Evolutionary conservation across 2,113 vertebrate genomes (phyloP).

Genomic region (Hemiprocne comata): DNA sequence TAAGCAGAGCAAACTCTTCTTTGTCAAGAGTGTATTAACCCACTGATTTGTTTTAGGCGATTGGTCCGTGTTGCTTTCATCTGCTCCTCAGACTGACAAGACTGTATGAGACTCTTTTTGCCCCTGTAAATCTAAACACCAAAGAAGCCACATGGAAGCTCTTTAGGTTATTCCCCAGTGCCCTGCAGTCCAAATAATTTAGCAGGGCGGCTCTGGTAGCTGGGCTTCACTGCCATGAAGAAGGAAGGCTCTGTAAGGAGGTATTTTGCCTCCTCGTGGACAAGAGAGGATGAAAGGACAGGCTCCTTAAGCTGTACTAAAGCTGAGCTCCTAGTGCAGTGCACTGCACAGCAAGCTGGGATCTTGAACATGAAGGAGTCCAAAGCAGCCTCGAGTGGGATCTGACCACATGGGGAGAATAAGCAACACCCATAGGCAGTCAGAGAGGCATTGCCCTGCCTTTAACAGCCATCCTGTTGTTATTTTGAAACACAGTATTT

Average conservation of each 20-base stretch:
- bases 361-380: background rate
- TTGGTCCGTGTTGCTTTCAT: background rate
- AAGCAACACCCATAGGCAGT: background rate
- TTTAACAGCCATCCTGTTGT: background rate
- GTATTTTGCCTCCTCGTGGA: constrained; percentile 74
- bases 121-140: background rate
- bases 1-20: background rate
- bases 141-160: background rate
- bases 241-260: background rate
- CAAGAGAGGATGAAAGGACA: background rate
- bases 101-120: background rate
- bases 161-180: constrained; percentile 30
- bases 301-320: background rate
- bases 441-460: background rate
- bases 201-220: background rate
- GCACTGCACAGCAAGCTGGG: background rate
- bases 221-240: background rate
- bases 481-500: background rate
- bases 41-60: background rate
- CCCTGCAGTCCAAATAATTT: constrained; percentile 42
- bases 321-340: background rate
- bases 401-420: background rate
- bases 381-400: background rate
- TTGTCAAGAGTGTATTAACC: background rate
- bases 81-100: background rate